These are phyloP conservation scores for Volucella inanis DNA, from an alignment of 2,888 invertebrate species.

Conservation along the genomic window DNA sequence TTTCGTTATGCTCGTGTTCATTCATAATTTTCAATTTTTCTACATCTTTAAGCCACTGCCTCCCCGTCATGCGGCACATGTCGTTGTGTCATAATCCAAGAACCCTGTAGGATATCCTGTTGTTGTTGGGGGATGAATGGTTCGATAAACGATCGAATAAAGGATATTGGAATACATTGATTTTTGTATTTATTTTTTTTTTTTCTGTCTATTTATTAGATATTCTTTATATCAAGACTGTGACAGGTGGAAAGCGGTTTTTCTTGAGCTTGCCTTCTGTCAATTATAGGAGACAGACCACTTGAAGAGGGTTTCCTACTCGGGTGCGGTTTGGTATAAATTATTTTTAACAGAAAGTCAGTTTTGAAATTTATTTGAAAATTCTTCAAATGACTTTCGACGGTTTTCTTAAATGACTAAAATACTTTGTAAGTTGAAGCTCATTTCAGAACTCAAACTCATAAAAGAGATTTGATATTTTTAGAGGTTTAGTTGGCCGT, in stretches of 20 bases:
- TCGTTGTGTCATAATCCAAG: constrained; percentile 32
- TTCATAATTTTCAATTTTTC: constrained; percentile 47
- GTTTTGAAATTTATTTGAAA: too few relatives aligned
- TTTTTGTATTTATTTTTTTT: constrained; percentile 7
- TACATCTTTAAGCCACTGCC: neutral
- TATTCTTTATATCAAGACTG: constrained; percentile 26
- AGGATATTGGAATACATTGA: constrained; percentile 66
- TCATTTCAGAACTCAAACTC: too few relatives aligned
- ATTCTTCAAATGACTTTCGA: too few relatives aligned
- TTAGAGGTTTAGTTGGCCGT: too few relatives aligned
- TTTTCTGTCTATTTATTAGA: constrained; percentile 27
- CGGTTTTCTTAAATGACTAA: too few relatives aligned
- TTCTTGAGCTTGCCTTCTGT: constrained; percentile 30
- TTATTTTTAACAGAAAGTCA: neutral
- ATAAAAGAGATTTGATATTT: too few relatives aligned
- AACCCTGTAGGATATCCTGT: constrained; percentile 43
- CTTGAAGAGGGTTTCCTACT: constrained; percentile 22
- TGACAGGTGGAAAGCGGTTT: constrained; percentile 37
- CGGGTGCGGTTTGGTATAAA: neutral
- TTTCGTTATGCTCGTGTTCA: constrained; percentile 38
- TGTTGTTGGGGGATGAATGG: constrained; percentile 11
- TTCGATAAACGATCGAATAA: constrained; percentile 60
- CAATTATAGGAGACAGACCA: constrained; percentile 35
- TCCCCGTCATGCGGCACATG: neutral
- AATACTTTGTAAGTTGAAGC: too few relatives aligned